These are phyloP conservation scores for Stenurella melanura DNA, from an alignment of 2,888 invertebrate species.

Conservation along the genomic window DNA sequence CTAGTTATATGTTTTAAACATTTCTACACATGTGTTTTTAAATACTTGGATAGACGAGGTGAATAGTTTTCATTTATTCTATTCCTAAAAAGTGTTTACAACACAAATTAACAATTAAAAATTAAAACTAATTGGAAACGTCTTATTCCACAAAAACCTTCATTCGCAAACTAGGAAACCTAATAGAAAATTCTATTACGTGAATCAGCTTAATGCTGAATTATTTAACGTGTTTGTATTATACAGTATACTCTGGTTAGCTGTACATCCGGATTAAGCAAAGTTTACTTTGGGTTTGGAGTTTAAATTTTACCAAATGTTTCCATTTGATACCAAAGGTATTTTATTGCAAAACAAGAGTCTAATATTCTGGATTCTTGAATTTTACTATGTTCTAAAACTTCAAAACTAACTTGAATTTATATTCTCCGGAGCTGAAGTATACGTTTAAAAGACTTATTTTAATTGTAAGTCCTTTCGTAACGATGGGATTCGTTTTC, in stretches of 20 bases:
- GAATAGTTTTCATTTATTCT: background rate
- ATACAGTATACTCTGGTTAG: slow-evolving; percentile 61
- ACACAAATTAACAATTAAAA: slow-evolving; percentile 22
- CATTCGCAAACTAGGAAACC: slow-evolving; percentile 59
- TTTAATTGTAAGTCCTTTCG: slow-evolving; percentile 24
- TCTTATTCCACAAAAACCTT: slow-evolving; percentile 50
- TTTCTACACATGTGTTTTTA: too few relatives aligned
- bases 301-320: slow-evolving; percentile 54
- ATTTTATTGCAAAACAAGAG: slow-evolving; percentile 2
- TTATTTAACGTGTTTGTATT: slow-evolving; percentile 62
- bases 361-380: slow-evolving; percentile 24
- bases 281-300: slow-evolving; percentile 60
- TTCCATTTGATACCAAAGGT: slow-evolving; percentile 43
- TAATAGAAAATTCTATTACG: slow-evolving; percentile 68
- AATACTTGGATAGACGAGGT: too few relatives aligned
- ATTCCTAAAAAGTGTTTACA: background rate
- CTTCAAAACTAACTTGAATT: slow-evolving; percentile 19
- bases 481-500: slow-evolving; percentile 30
- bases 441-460: slow-evolving; percentile 4
- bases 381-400: slow-evolving; percentile 18
- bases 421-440: background rate
- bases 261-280: slow-evolving; percentile 60
- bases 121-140: slow-evolving; percentile 42
- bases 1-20: too few relatives aligned
- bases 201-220: slow-evolving; percentile 65